Base-by-base conservation (phyloP, 1,140 invertebrate genomes). In the Eupristina koningsbergeri region DNA sequence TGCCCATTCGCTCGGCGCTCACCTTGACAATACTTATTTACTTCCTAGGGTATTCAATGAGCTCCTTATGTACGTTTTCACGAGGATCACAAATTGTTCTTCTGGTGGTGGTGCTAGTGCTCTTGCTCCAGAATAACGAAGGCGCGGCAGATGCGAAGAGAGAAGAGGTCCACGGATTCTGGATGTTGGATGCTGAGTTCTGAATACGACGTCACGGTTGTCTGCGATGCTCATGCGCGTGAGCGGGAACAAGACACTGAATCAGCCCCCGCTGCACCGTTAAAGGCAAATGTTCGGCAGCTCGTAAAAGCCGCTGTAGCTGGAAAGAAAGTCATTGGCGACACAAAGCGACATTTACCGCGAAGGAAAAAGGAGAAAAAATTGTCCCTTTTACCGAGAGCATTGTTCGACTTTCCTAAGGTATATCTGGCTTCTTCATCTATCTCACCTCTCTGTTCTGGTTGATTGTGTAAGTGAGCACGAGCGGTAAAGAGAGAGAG, bases 241-340 rank as follows among this genome's bases (percentile, higher is more conserved):
- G 53, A 58, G 13, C n/a, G n/a, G n/a, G n/a, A n/a, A n/a, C n/a
- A 58, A 58, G 22, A 58, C 53, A 58, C 26, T 26, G 53, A 58
- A 26, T 26, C 53, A 3, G 53, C 53, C 53, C 53, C 53, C 53
- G 53, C 53, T 58, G 53, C 53, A 58, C 19, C 53, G 53, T 58
- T 58, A 58, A 80, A 63, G 80, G 53, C 50, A 63, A 50, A 69
- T 83, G 74, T 83, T 83, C 81, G 71, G 74, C 73, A 83, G 80
- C 58, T 82, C 63, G 81, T 83, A 77, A 77, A 83, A 69, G 31
- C 71, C 7, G 19, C 0, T 22, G 36, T 47, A 41, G 47, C n/a
- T 26, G 31, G 34, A 74, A 84, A 80, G 77, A 84, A 84, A 84
- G 83, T 84, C 83, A 84, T 84, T 64, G 81, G 36, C 36, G 45